A percentile compares a stretch with the other conserved stretches of the same genome.
These are phyloP conservation scores for Alligator mississippiensis DNA, from an alignment of 2,113 vertebrate species.

Conservation along the genomic window DNA sequence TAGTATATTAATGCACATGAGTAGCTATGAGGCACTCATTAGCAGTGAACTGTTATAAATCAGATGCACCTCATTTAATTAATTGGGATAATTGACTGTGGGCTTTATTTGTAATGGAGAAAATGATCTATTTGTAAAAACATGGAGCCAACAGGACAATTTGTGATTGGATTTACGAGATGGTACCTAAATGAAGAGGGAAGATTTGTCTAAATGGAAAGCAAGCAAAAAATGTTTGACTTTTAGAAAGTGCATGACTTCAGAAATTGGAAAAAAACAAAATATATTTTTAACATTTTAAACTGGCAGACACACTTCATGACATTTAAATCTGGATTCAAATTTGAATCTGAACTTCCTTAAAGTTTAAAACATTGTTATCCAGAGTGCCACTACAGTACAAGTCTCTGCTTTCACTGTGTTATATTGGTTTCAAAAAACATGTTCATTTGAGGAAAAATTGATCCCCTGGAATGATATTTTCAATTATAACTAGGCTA, in stretches of 20 bases:
- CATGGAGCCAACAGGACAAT: neutral
- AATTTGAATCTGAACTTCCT: neutral
- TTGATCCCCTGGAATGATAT: neutral
- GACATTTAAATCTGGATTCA: neutral
- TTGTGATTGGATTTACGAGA: neutral
- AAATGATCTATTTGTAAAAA: constrained; percentile 1
- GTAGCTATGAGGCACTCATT: constrained; percentile 8
- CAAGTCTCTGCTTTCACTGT: neutral
- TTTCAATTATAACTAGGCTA: neutral
- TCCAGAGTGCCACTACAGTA: neutral
- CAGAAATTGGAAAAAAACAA: neutral
- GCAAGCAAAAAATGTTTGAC: neutral
- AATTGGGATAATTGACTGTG: constrained; percentile 18
- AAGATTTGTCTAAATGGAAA: neutral
- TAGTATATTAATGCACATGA: neutral
- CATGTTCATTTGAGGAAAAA: neutral
- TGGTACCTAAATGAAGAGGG: neutral
- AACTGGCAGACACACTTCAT: neutral
- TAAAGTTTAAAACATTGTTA: neutral
- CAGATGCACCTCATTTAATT: constrained; percentile 10
- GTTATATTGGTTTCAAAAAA: neutral
- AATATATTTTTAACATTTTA: neutral
- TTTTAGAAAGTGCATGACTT: neutral
- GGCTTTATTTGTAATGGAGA: neutral
- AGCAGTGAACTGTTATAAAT: neutral